These are phyloP conservation scores for Nomada fucata DNA, from an alignment of 2,888 invertebrate genomes.

Conservation along the genomic window DNA sequence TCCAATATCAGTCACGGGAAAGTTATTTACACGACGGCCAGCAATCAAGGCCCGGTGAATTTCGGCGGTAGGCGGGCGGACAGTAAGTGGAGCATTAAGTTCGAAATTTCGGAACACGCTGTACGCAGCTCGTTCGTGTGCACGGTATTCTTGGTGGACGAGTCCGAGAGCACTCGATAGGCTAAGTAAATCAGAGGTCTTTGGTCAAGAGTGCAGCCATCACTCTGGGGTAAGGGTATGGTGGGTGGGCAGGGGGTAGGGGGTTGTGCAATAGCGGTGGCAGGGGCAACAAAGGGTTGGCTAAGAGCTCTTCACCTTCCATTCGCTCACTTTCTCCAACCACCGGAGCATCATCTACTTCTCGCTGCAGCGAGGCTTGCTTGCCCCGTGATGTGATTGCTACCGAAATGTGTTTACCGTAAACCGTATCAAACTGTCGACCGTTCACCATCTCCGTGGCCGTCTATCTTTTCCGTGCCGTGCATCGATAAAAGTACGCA, in stretches of 20 bases:
- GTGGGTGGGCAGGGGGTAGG: conserved; percentile 24
- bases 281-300: conserved; percentile 82
- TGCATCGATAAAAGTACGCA: conserved; percentile 72
- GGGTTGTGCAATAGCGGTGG: conserved; percentile 64
- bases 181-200: conserved; percentile 82
- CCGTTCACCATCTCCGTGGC: conserved; percentile 59
- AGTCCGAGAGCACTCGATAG: conserved; percentile 79
- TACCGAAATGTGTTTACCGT: conserved; percentile 83
- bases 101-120: conserved; percentile 55
- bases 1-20: background rate
- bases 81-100: conserved; percentile 61
- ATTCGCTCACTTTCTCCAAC: conserved; percentile 75
- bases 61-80: conserved; percentile 15
- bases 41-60: conserved; percentile 34
- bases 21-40: conserved; percentile 32
- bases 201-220: conserved; percentile 73
- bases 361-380: conserved; percentile 69
- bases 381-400: conserved; percentile 82
- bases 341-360: conserved; percentile 69
- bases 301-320: conserved; percentile 81
- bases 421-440: conserved; percentile 83
- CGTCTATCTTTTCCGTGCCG: conserved; percentile 61
- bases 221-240: conserved; percentile 36
- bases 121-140: conserved; percentile 33
- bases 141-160: conserved; percentile 75